A percentile compares a stretch with the other conserved stretches of the same genome.
Evolutionary conservation across 2,113 vertebrate species (phyloP).

Genomic region (Gambusia affinis): DNA sequence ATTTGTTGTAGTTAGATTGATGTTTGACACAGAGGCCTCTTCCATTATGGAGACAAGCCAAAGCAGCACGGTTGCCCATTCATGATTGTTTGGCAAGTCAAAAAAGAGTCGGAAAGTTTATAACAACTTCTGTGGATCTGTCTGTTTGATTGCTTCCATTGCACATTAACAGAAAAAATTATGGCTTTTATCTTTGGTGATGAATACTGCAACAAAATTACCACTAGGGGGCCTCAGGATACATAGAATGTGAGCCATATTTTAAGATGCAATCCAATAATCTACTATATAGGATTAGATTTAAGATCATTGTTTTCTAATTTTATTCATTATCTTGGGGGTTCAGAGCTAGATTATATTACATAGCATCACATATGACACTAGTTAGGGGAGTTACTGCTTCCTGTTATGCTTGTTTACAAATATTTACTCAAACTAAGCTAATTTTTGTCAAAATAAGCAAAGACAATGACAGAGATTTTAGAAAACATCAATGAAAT

Average conservation of each 20-base stretch:
- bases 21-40: constrained; percentile 30
- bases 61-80: constrained; percentile 16
- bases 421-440: background rate
- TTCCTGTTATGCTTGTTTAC: background rate
- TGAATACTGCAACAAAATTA: background rate
- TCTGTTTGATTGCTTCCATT: background rate
- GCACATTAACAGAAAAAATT: background rate
- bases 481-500: background rate
- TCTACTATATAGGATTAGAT: background rate
- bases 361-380: background rate
- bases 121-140: background rate
- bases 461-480: background rate
- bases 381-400: background rate
- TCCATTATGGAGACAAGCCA: constrained; percentile 18
- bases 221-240: constrained; percentile 51
- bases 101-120: constrained; percentile 10
- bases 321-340: background rate
- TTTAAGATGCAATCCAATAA: background rate
- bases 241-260: background rate
- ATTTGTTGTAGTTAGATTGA: constrained; percentile 35
- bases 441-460: too few relatives aligned
- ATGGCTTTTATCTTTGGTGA: background rate
- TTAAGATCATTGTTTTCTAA: background rate
- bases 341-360: too few relatives aligned
- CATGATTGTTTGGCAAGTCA: constrained; percentile 38